phyloP scores from a whole-genome alignment of 2,888 invertebrate species.

The Acholoe squamosa region DNA sequence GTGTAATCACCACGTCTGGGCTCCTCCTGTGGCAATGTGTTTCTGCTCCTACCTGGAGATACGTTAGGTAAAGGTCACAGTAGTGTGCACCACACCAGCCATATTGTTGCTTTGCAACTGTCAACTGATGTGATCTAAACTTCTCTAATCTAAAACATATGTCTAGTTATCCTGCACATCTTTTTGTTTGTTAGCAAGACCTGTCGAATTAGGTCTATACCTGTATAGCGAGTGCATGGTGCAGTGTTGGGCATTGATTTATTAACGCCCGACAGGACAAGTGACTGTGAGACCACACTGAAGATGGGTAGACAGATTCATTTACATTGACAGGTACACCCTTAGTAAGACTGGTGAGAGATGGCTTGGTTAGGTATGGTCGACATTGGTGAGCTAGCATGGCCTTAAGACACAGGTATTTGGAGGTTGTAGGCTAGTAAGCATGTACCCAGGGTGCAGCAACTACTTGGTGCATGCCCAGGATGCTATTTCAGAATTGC shows the following conservation, averaged over 20 bases:
- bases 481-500: too few species aligned
- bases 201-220: too few species aligned
- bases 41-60: not conserved
- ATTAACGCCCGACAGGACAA: not conserved
- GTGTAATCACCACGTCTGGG: not conserved
- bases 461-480: too few species aligned
- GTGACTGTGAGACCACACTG: not conserved
- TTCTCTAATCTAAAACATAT: too few species aligned
- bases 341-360: not conserved
- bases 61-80: not conserved
- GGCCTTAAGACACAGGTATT: not conserved
- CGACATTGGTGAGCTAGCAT: too few species aligned
- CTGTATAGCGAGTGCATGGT: too few species aligned
- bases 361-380: too few species aligned
- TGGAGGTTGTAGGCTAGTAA: not conserved
- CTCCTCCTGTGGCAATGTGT: not conserved
- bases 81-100: not conserved
- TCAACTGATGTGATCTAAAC: too few species aligned
- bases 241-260: not conserved
- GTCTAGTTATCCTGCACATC: too few species aligned
- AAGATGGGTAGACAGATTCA: not conserved
- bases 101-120: too few species aligned
- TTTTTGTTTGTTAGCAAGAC: not conserved
- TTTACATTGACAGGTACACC: conserved; percentile 1
- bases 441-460: not conserved